Conservation (phyloP, 2,113 vertebrate species). For the Myanophis thanlyinensis region DNA sequence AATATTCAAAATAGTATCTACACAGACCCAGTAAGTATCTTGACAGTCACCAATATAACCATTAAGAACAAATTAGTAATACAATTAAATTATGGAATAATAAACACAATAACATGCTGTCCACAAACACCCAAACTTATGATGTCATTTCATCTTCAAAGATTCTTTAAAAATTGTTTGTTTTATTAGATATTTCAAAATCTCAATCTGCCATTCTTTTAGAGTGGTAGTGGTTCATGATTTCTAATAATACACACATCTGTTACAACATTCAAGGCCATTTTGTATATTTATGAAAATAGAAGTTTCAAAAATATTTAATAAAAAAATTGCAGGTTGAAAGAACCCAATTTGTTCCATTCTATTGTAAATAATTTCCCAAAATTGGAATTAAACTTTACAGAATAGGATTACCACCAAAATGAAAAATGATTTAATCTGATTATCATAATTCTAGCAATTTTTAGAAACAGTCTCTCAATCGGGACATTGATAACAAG, state of each 20-base stretch:
- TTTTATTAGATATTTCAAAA: neutral
- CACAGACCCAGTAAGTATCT: neutral
- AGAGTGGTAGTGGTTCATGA: neutral
- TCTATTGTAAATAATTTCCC: neutral
- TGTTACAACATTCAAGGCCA: neutral
- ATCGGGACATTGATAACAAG: neutral
- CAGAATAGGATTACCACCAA: neutral
- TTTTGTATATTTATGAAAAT: neutral
- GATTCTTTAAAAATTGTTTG: neutral
- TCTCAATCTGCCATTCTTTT: neutral
- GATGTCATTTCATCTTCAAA: neutral
- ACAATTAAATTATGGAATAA: neutral
- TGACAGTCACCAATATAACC: neutral
- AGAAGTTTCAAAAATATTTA: neutral
- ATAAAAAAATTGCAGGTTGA: neutral
- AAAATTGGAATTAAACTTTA: neutral
- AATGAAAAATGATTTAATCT: neutral
- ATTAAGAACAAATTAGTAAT: neutral
- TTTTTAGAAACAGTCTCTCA: neutral
- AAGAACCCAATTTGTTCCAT: neutral
- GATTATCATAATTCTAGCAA: neutral
- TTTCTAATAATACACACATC: neutral
- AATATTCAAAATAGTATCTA: constrained; percentile 12
- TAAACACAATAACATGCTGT: neutral
- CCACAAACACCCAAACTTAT: neutral